Percentiles rank a stretch among this genome's conserved stretches.
Evolutionary conservation across 1,140 invertebrate species (phyloP).

Genomic region (Magallana gigas): DNA sequence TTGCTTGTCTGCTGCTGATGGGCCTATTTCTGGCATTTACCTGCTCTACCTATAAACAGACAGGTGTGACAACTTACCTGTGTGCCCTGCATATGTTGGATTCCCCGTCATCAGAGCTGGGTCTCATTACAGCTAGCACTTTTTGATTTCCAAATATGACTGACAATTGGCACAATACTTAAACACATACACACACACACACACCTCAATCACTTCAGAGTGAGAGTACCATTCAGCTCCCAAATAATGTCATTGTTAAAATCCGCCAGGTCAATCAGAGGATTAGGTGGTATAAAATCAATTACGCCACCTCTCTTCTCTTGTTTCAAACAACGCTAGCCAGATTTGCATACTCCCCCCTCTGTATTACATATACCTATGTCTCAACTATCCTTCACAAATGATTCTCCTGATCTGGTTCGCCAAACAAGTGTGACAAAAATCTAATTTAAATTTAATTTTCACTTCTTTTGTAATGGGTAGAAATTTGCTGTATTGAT

Average conservation of each 20-base stretch:
- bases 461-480: conserved; percentile 48
- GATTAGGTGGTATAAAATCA: conserved; percentile 44
- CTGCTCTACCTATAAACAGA: conserved; percentile 5
- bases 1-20: not conserved
- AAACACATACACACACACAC: conserved; percentile 37
- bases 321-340: conserved; percentile 41
- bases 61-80: conserved; percentile 45
- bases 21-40: not conserved
- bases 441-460: conserved; percentile 51
- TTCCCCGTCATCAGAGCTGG: conserved; percentile 44
- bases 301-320: conserved; percentile 41
- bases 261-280: conserved; percentile 43
- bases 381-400: conserved; percentile 37
- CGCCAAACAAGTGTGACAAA: conserved; percentile 49
- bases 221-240: conserved; percentile 49
- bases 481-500: conserved; percentile 59
- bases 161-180: conserved; percentile 14
- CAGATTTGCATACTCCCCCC: conserved; percentile 24
- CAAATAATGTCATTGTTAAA: conserved; percentile 51
- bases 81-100: conserved; percentile 28
- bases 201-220: conserved; percentile 45
- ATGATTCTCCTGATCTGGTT: conserved; percentile 37
- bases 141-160: conserved; percentile 50
- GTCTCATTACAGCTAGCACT: conserved; percentile 48
- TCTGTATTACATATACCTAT: conserved; percentile 42